phyloP scores from a whole-genome alignment of 2,888 invertebrate genomes.

The Acanthopleura granulata region DNA sequence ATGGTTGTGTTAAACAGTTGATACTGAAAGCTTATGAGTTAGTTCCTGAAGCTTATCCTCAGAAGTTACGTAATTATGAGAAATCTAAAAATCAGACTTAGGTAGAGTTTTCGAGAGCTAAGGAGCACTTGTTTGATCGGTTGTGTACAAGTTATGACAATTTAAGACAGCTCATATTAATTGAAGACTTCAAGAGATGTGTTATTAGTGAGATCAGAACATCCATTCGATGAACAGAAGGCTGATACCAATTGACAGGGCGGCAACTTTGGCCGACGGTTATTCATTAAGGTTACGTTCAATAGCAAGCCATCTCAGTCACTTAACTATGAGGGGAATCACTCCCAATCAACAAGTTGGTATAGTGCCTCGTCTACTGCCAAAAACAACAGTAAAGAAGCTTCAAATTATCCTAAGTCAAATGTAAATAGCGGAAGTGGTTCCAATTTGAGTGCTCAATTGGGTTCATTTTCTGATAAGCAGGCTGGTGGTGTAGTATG shows the following conservation, averaged over 20 bases:
- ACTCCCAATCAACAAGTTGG: no score
- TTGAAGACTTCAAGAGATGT: conserved; percentile 31
- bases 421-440: background rate
- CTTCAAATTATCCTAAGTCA: background rate
- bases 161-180: conserved; percentile 25
- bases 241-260: conserved; percentile 21
- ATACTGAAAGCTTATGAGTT: conserved; percentile 34
- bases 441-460: background rate
- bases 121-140: conserved; percentile 27
- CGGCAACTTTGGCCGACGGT: conserved; percentile 25
- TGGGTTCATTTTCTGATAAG: no score
- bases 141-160: conserved; percentile 26
- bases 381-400: no score
- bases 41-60: conserved; percentile 30
- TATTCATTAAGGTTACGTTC: conserved; percentile 25
- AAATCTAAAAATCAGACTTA: conserved; percentile 26
- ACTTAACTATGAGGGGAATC: no score
- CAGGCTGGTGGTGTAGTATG: no score
- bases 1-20: conserved; percentile 28
- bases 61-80: conserved; percentile 26
- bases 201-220: conserved; percentile 25
- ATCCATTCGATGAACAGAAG: conserved; percentile 27
- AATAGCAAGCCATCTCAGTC: background rate
- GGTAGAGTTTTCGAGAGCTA: conserved; percentile 34
- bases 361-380: no score